phyloP scores from a whole-genome alignment of 1,140 invertebrate species.

The Pectinophora gossypiella region DNA sequence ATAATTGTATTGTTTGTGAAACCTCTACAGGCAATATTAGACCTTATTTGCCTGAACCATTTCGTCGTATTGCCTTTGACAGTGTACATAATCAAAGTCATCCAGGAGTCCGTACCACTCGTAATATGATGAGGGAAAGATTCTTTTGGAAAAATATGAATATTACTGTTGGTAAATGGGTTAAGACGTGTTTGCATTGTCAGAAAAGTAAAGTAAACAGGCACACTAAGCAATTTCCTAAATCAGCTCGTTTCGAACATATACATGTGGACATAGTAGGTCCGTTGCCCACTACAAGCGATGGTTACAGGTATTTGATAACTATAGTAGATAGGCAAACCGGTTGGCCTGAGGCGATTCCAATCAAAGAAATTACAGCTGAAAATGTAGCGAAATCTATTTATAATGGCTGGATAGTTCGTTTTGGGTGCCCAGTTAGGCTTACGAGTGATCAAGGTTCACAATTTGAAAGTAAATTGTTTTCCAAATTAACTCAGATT shows the following conservation, averaged over 20 bases:
- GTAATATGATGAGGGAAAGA: constrained; percentile 6
- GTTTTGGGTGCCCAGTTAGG: constrained; percentile 34
- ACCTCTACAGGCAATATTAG: not conserved
- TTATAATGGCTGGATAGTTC: constrained; percentile 26
- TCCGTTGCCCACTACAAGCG: constrained; percentile 40
- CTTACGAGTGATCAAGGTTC: constrained; percentile 48
- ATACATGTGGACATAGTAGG: constrained; percentile 74
- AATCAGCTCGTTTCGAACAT: constrained; percentile 45
- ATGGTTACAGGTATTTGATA: constrained; percentile 48
- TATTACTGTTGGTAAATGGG: constrained; percentile 37
- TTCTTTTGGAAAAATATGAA: constrained; percentile 28
- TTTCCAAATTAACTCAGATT: constrained; percentile 20
- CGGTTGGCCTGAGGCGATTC: constrained; percentile 66
- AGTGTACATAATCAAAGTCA: constrained; percentile 7
- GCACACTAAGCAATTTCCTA: not conserved
- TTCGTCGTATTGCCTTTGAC: constrained; percentile 1
- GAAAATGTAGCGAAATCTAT: constrained; percentile 22
- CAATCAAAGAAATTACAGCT: constrained; percentile 52
- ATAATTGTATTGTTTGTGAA: constrained; percentile 2
- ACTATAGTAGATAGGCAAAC: constrained; percentile 68
- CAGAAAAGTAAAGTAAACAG: constrained; percentile 23
- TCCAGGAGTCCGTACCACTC: constrained; percentile 7
- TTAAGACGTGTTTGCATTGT: constrained; percentile 28
- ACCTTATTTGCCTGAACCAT: constrained; percentile 6
- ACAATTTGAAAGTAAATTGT: constrained; percentile 50